Percentiles rank a stretch among this genome's conserved stretches.
These are phyloP conservation scores for Lepus europaeus DNA, from an alignment of 2,113 vertebrate species.

Conservation along the genomic window DNA sequence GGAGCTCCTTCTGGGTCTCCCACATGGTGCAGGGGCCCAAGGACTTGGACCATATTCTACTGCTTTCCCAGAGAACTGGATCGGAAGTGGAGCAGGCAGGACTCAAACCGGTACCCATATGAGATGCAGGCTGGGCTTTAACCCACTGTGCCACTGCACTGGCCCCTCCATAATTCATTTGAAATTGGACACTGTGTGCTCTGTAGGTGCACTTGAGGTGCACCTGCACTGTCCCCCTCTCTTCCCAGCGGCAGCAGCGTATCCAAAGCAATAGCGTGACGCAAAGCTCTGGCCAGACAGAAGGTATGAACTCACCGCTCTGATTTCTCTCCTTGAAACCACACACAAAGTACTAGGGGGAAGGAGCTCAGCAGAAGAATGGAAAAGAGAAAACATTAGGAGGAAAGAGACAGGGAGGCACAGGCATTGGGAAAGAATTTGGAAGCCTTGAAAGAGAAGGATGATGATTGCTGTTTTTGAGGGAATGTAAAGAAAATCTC, in stretches of 20 bases:
- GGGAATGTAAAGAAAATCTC: not conserved
- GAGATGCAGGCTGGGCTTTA: no score
- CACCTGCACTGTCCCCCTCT: not conserved
- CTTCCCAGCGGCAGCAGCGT: not conserved
- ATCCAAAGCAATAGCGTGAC: not conserved
- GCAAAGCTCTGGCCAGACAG: not conserved
- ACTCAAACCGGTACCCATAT: no score
- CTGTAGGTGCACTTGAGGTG: not conserved
- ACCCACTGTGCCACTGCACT: no score
- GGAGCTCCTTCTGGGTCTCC: no score
- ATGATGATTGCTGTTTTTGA: not conserved
- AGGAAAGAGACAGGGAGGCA: not conserved
- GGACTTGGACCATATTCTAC: no score
- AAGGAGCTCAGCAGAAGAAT: not conserved
- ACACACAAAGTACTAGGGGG: not conserved
- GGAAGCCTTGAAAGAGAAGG: not conserved
- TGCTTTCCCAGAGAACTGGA: no score
- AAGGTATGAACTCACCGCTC: no score
- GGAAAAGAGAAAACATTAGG: not conserved
- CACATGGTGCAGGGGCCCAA: no score
- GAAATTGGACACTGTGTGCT: not conserved
- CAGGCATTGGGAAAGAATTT: not conserved
- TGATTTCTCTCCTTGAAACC: not conserved
- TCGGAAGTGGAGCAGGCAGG: no score
- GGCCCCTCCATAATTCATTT: not conserved